A percentile compares a stretch with the other conserved stretches of the same genome.
phyloP scores from a whole-genome alignment of 2,888 invertebrate species.

The Agriopis aurantiaria region DNA sequence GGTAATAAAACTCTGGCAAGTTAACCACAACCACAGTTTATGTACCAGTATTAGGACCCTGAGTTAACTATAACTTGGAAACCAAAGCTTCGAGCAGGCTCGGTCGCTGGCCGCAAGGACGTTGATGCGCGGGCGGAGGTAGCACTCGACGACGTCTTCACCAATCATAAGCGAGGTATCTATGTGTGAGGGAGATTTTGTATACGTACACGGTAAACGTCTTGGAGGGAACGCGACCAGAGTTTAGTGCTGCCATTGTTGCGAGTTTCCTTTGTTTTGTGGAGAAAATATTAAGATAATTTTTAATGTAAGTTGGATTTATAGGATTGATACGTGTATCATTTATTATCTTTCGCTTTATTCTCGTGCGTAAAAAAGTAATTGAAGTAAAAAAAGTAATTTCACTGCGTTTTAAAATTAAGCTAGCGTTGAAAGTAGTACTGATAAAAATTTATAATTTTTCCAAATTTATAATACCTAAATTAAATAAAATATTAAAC shows the following conservation, averaged over 20 bases:
- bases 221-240: constrained; percentile 62
- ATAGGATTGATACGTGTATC: too few species aligned
- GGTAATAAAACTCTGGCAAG: constrained; percentile 33
- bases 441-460: too few species aligned
- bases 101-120: constrained; percentile 85
- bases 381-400: too few species aligned
- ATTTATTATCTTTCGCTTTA: too few species aligned
- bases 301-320: not conserved
- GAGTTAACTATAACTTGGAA: constrained; percentile 38
- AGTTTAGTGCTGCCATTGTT: constrained; percentile 56
- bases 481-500: too few species aligned
- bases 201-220: constrained; percentile 54
- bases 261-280: constrained; percentile 26
- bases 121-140: constrained; percentile 83
- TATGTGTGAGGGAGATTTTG: constrained; percentile 49
- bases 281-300: constrained; percentile 13
- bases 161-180: constrained; percentile 57
- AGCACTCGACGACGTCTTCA: constrained; percentile 65
- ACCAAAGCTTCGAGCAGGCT: constrained; percentile 56
- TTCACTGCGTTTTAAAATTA: too few species aligned
- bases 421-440: too few species aligned
- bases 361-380: too few species aligned
- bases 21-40: constrained; percentile 29
- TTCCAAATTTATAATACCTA: too few species aligned
- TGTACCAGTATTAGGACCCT: constrained; percentile 18